Evolutionary conservation across 2,888 invertebrate genomes (phyloP), one percentile per base, ranked within the genome.

Genomic region (Brenthis daphne): DNA sequence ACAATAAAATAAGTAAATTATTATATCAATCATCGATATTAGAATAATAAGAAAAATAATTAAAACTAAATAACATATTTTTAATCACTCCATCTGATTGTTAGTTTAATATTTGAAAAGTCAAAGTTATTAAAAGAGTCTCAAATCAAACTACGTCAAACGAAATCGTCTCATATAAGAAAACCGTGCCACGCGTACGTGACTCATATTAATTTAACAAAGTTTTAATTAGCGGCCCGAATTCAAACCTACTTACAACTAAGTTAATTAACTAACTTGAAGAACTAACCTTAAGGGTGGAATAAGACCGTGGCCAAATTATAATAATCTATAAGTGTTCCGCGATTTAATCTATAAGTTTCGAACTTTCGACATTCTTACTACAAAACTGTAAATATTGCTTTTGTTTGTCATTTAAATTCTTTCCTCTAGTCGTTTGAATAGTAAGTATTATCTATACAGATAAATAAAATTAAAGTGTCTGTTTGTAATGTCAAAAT

Each of bases 201-300:
- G 82, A 79, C 81, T 80, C 79, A 81, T 65, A 64, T 63, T 64
- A 56, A 60, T 83, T 85, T 74, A 67, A 56, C 65, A 70, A 84
- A 85, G 82, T 84, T 83, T 82, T 82, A 85, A 84, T 84, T 83
- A 82, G 80, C 77, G 77, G 76, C 77, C 81, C 80, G 77, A 80
- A 80, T 81, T 80, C 79, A 77, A 78, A 79, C 78, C 80, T 81
- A 83, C 80, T 82, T 79, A 82, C 80, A 81, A 82, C 82, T 81
- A 79, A 83, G 82, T 84, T 85, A 84, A 85, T 82, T 80, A 82
- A 82, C 80, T 83, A 79, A 71, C 61, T 67, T 63, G 65, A 72
- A 75, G 72, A 74, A 73, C 75, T 74, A 72, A 73, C 72, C 72
- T 73, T 73, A 68, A 57, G 71, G 64, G 70, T 67, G 58, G 66